Percentiles rank a stretch among this genome's conserved stretches.
Conservation (phyloP, 2,113 vertebrate genomes). For the Parotia lawesii region DNA sequence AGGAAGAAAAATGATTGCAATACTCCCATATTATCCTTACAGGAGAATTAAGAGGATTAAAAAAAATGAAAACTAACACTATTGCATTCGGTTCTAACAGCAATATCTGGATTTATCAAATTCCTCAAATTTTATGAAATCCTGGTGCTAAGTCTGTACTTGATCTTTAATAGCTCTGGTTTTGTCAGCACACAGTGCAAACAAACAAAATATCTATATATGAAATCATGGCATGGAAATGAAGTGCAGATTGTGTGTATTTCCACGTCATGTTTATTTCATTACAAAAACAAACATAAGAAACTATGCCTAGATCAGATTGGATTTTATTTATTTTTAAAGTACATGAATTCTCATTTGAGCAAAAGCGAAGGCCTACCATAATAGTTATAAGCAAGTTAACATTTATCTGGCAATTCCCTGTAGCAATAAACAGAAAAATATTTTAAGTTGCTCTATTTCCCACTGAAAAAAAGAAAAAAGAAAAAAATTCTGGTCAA, state of each 20-base stretch:
- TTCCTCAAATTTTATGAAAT: background rate
- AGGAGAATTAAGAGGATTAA: background rate
- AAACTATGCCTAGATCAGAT: background rate
- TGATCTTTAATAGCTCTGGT: background rate
- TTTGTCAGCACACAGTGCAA: background rate
- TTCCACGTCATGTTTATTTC: background rate
- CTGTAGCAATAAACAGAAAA: background rate
- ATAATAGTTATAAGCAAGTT: background rate
- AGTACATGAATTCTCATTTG: background rate
- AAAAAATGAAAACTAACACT: background rate
- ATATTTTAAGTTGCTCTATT: background rate
- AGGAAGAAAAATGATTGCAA: background rate
- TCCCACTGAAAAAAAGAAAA: background rate
- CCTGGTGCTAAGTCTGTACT: background rate
- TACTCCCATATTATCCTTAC: background rate
- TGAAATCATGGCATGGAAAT: background rate
- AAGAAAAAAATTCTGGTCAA: background rate
- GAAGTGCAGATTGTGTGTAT: background rate
- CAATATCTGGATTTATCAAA: background rate
- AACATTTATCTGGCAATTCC: background rate
- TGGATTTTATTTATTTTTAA: background rate
- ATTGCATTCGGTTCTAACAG: background rate
- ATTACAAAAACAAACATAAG: background rate
- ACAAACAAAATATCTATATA: background rate
- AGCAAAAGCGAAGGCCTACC: background rate